Conservation (phyloP, 2,888 invertebrate genomes). For the Drosophila prolongata region DNA sequence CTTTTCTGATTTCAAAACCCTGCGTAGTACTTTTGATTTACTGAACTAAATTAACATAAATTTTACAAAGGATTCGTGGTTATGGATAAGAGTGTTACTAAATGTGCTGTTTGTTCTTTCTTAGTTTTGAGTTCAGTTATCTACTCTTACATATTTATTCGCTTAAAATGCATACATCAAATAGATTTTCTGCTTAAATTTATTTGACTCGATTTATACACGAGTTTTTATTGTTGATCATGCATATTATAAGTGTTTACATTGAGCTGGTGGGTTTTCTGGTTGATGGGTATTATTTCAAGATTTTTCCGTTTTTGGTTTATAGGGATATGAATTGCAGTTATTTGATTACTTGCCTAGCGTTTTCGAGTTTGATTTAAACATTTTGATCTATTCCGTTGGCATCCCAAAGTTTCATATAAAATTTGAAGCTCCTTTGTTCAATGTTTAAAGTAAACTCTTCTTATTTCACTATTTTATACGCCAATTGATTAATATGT, state of each 20-base stretch:
- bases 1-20: constrained; percentile 22
- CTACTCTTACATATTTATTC: constrained; percentile 2
- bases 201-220: background rate
- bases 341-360: constrained; percentile 12
- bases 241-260: constrained; percentile 24
- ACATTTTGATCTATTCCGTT: constrained; percentile 25
- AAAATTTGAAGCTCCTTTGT: constrained; percentile 71
- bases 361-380: constrained; percentile 9
- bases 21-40: constrained; percentile 13
- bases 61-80: background rate
- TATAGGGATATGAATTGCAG: constrained; percentile 62
- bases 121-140: constrained; percentile 6
- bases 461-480: constrained; percentile 28
- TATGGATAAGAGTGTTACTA: background rate
- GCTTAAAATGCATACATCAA: constrained; percentile 17
- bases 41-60: background rate
- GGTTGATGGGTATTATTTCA: constrained; percentile 6
- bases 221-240: constrained; percentile 20
- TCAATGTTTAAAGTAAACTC: constrained; percentile 53
- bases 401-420: constrained; percentile 58
- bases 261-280: constrained; percentile 35
- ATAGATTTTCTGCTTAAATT: constrained; percentile 9
- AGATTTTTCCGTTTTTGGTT: background rate
- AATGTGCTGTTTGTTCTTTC: background rate
- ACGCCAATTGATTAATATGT: constrained; percentile 5